Evolutionary conservation across 2,113 vertebrate species (phyloP).

Genomic region (Aegypius monachus): DNA sequence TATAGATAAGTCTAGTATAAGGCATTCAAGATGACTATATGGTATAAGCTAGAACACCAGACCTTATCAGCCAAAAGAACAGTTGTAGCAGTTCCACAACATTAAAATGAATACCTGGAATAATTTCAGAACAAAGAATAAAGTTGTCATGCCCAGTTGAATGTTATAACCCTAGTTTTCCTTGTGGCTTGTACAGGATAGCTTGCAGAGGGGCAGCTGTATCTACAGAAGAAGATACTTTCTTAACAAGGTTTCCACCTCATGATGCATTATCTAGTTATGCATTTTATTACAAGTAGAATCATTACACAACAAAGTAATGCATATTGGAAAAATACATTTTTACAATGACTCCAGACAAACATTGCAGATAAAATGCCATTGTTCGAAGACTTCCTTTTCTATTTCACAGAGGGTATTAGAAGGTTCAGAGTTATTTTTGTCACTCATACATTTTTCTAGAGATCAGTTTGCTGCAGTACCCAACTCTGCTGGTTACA

Average conservation of each 20-base stretch:
- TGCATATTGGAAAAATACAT: slow-evolving; percentile 75
- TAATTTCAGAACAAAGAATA: not conserved
- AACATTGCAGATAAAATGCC: slow-evolving; percentile 54
- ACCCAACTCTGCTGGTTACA: not conserved
- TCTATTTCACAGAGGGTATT: slow-evolving; percentile 26
- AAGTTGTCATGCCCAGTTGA: rapidly evolving
- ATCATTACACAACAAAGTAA: slow-evolving; percentile 71
- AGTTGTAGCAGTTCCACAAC: not conserved
- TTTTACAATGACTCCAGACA: slow-evolving; percentile 65
- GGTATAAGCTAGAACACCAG: not conserved
- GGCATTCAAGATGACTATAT: not conserved
- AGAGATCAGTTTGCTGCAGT: not conserved
- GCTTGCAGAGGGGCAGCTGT: not conserved
- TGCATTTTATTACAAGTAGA: slow-evolving; percentile 72
- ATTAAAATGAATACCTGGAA: not conserved
- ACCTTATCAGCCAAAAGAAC: not conserved
- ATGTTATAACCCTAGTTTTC: not conserved
- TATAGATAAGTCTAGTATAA: not conserved
- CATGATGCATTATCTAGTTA: not conserved
- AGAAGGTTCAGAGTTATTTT: not conserved
- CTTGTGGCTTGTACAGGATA: not conserved
- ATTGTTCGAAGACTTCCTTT: slow-evolving; percentile 36
- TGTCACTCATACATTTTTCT: not conserved
- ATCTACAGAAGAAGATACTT: not conserved
- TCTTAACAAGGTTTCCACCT: not conserved